Percentiles rank a stretch among this genome's conserved stretches.
Evolutionary conservation across 2,888 invertebrate genomes (phyloP).

Genomic region (Aporophyla nigra): DNA sequence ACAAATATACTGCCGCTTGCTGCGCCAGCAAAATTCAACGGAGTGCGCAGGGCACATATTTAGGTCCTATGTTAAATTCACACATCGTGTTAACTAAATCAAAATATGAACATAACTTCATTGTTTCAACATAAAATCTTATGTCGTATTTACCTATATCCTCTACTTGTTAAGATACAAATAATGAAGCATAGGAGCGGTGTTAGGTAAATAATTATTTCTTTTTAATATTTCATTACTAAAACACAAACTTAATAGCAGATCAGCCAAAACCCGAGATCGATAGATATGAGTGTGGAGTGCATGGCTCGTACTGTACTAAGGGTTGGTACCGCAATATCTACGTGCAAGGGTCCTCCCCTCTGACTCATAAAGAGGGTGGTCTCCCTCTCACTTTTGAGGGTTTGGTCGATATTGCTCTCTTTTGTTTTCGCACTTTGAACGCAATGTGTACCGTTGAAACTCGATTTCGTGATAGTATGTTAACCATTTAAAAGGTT

Average conservation of each 20-base stretch:
- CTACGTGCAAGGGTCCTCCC: slow-evolving; percentile 89
- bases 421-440: slow-evolving; percentile 89
- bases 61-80: slow-evolving; percentile 48
- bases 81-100: slow-evolving; percentile 3
- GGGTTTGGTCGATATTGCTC: slow-evolving; percentile 90
- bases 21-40: slow-evolving; percentile 22
- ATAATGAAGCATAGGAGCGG: neutral
- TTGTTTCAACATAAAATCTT: neutral
- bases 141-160: neutral
- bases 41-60: slow-evolving; percentile 48
- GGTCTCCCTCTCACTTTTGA: slow-evolving; percentile 88
- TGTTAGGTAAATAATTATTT: neutral
- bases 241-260: slow-evolving; percentile 52
- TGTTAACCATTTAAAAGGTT: slow-evolving; percentile 64
- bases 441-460: slow-evolving; percentile 71
- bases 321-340: slow-evolving; percentile 84
- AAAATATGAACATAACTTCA: neutral
- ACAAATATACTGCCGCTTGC: slow-evolving; percentile 39
- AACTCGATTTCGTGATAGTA: slow-evolving; percentile 68
- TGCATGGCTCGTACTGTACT: slow-evolving; percentile 82
- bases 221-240: slow-evolving; percentile 11
- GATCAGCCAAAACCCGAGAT: slow-evolving; percentile 70
- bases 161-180: neutral
- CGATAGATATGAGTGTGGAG: slow-evolving; percentile 83
- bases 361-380: slow-evolving; percentile 91